Evolutionary conservation across 2,888 invertebrate genomes (phyloP), one percentile per base, ranked within the genome.

Genomic region (Choreutis nemorana): DNA sequence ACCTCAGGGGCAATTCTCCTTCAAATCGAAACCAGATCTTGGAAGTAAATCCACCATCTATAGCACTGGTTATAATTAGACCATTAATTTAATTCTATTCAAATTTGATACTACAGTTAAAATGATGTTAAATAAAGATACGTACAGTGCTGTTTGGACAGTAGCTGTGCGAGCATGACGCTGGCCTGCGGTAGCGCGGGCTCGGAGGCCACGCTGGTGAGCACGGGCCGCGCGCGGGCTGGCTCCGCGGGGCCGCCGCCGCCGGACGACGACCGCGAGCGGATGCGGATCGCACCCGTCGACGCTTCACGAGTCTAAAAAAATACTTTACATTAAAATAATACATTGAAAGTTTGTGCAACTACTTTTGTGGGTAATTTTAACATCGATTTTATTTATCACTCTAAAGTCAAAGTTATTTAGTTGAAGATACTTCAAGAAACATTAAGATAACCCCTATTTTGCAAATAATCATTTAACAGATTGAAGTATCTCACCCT

Each of bases 131-230:
- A n/a, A n/a, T n/a, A n/a, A n/a, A n/a, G n/a, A 7, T 30, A 79
- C 83, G 73, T 60, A 87, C 87, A 86, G 83, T 75, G 77, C 43
- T 77, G 75, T 30, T 68, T 57, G 28, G 89, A 89, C 42, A 94
- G 84, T 39, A 94, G 83, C 55, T 93, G 92, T 26, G 93, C 92
- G 35, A 94, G 82, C 58, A 90, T 82, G 30, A 91, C 89, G 72
- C 89, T 91, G 48, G 83, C 81, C 45, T 83, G 82, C 40, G 84
- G 81, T 38, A 91, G 72, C 45, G 87, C 82, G 26, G 91, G 89
- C 70, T 91, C 91, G 57, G 90, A 90, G 32, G 85, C 84, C 25
- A 90, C 87, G 44, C 88, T 84, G 45, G 85, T 83, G 42, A 91
- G 79, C 37, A 89, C 89, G 33, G 84, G 81, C 35, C 70, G 75